phyloP scores from a whole-genome alignment of 1,140 invertebrate genomes.

The Pseudomyrmex pallidus region DNA sequence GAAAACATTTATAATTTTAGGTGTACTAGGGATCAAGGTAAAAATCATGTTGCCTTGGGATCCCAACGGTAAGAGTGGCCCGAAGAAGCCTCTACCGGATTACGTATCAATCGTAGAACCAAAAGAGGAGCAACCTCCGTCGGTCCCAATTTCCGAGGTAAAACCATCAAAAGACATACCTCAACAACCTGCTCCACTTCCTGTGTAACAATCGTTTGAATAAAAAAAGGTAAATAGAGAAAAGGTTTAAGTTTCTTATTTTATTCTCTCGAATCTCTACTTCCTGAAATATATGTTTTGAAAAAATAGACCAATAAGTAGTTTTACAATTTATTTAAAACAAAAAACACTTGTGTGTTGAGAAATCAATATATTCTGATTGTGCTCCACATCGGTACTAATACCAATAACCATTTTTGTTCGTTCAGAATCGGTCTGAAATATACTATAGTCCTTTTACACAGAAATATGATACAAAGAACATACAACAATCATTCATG shows the following conservation, averaged over 20 bases:
- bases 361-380: too few species aligned
- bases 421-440: conserved; percentile 28
- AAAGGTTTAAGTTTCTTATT: conserved; percentile 25
- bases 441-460: not conserved
- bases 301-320: too few species aligned
- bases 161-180: conserved; percentile 85
- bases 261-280: conserved; percentile 3
- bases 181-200: conserved; percentile 65
- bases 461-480: too few species aligned
- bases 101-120: conserved; percentile 98
- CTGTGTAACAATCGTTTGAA: conserved; percentile 68
- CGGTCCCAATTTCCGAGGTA: conserved; percentile 88
- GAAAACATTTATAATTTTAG: conserved; percentile 71
- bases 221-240: conserved; percentile 62
- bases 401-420: conserved; percentile 17
- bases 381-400: not conserved
- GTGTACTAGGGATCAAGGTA: conserved; percentile 95
- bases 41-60: conserved; percentile 99
- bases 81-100: conserved; percentile 98
- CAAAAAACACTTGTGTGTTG: conserved; percentile 5
- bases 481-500: too few species aligned
- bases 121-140: conserved; percentile 92
- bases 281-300: too few species aligned
- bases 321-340: not conserved
- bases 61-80: conserved; percentile 97